Evolutionary conservation across 2,888 invertebrate genomes (phyloP).

Genomic region (Acrobasis suavella): DNA sequence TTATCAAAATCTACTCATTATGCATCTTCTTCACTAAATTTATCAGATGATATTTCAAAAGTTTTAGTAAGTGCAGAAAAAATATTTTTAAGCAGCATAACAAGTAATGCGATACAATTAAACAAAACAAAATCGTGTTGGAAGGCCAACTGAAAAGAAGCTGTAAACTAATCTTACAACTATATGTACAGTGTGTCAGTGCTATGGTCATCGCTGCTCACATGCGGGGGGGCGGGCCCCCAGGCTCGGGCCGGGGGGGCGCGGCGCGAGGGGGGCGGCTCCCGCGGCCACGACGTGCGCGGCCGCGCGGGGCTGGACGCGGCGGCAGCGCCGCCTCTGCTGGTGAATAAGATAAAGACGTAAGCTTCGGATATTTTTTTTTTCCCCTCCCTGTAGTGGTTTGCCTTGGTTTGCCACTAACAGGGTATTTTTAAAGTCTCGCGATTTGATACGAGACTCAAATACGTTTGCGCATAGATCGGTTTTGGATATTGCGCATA

Average conservation of each 20-base stretch:
- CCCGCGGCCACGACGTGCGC: constrained; percentile 53
- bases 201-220: constrained; percentile 32
- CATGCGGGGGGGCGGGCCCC: constrained; percentile 58
- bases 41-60: too few species aligned
- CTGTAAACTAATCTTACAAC: constrained; percentile 14
- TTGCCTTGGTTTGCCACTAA: too few species aligned
- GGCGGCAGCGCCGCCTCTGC: constrained; percentile 27
- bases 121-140: not conserved
- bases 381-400: too few species aligned
- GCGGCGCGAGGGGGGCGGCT: constrained; percentile 39
- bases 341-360: not conserved
- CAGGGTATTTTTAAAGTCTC: too few species aligned
- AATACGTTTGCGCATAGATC: too few species aligned
- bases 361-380: too few species aligned
- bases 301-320: constrained; percentile 45
- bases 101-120: too few species aligned
- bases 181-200: constrained; percentile 18
- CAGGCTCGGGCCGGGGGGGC: constrained; percentile 61
- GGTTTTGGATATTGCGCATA: too few species aligned
- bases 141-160: not conserved
- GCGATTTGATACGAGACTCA: too few species aligned
- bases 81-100: not conserved
- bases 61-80: not conserved
- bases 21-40: too few species aligned
- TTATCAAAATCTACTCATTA: too few species aligned